Percentiles rank a stretch among this genome's conserved stretches.
Conservation (phyloP, 2,797 vertebrate species). For the Platyrinchus mystaceus region DNA sequence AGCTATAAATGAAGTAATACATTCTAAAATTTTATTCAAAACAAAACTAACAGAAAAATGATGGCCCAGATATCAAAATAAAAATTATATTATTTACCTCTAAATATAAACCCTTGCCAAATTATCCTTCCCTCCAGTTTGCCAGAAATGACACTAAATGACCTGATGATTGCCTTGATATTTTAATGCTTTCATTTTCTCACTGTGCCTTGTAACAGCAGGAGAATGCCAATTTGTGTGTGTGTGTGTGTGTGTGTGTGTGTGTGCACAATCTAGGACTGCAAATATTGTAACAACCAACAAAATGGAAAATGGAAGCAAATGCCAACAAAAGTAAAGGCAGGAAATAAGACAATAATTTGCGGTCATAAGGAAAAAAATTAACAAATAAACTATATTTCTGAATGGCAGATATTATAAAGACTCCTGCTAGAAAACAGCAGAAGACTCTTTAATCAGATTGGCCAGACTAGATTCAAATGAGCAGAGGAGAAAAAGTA, state of each 20-base stretch:
- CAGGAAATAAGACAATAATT: neutral
- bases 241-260: neutral
- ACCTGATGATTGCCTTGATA: constrained; percentile 14
- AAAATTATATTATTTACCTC: neutral
- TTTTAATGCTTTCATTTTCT: constrained; percentile 40
- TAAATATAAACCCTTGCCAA: neutral
- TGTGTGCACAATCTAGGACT: neutral
- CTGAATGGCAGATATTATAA: neutral
- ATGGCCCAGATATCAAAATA: neutral
- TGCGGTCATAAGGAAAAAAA: neutral
- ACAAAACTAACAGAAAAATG: neutral
- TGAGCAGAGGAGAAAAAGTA: neutral
- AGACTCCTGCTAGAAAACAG: neutral
- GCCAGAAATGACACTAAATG: constrained; percentile 33
- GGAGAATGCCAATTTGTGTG: neutral
- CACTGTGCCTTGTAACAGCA: neutral
- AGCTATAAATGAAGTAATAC: neutral
- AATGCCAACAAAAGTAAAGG: neutral
- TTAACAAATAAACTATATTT: neutral
- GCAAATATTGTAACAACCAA: constrained; percentile 10
- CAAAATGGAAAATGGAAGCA: neutral
- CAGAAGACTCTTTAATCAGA: constrained; percentile 7
- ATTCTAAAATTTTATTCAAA: neutral
- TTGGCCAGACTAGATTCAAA: neutral
- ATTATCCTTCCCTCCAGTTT: constrained; percentile 22